phyloP scores from a whole-genome alignment of 30 jellyfish, hydroid and myxozoan species.

The Cassiopea andromeda region DNA sequence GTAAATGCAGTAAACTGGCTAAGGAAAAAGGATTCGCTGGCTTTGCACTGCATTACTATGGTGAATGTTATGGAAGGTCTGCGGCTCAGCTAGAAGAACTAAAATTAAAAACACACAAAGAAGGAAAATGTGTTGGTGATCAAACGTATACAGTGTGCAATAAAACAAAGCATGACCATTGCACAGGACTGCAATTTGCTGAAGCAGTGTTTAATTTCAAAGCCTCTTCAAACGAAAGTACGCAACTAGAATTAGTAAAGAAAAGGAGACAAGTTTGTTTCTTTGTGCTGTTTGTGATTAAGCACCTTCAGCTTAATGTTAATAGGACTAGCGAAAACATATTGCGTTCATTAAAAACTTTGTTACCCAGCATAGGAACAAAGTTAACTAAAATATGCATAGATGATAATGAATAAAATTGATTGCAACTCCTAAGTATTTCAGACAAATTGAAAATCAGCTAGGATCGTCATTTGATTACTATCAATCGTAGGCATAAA shows the following conservation, averaged over 20 bases:
- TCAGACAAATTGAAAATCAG: too few species aligned
- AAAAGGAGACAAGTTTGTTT: neutral
- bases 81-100: neutral
- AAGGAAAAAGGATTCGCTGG: slow-evolving; percentile 9
- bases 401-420: too few species aligned
- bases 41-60: slow-evolving; percentile 34
- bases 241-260: neutral
- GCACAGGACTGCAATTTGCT: slow-evolving; percentile 26
- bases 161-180: slow-evolving; percentile 12
- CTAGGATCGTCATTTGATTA: neutral
- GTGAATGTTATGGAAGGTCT: slow-evolving; percentile 50
- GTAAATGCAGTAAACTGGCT: slow-evolving; percentile 50
- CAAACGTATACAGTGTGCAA: slow-evolving; percentile 15
- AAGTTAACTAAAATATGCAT: too few species aligned
- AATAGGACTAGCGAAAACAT: too few species aligned
- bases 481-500: neutral
- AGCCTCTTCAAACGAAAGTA: slow-evolving; percentile 11
- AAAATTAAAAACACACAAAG: neutral
- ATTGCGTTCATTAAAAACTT: too few species aligned
- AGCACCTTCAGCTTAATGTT: too few species aligned
- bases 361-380: too few species aligned
- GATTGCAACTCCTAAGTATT: too few species aligned
- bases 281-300: too few species aligned
- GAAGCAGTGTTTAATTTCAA: slow-evolving; percentile 34
- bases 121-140: slow-evolving; percentile 19